These are phyloP conservation scores for Neodiprion virginianus DNA, from an alignment of 1,140 invertebrate species.

Conservation along the genomic window DNA sequence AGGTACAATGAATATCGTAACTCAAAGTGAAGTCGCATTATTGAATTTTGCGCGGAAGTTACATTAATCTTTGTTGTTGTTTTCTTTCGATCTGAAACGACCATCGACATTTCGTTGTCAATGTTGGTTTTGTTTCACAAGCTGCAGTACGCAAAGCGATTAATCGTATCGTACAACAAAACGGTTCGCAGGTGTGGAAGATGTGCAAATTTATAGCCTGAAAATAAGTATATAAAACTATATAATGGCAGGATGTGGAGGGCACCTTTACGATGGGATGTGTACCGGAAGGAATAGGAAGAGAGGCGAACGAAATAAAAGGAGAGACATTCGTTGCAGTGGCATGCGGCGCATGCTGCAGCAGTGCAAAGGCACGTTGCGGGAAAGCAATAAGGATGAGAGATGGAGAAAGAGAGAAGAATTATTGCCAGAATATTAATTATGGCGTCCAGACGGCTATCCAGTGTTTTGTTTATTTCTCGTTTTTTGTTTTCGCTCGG, in stretches of 20 bases:
- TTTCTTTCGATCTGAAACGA: no score
- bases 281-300: neutral
- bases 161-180: constrained; percentile 39
- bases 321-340: neutral
- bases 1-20: no score
- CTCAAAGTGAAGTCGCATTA: no score
- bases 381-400: constrained; percentile 14
- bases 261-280: constrained; percentile 6
- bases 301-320: constrained; percentile 3
- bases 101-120: no score
- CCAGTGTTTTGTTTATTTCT: constrained; percentile 42
- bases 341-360: constrained; percentile 6
- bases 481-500: constrained; percentile 32
- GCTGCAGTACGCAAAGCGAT: no score
- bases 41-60: no score
- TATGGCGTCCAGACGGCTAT: constrained; percentile 39
- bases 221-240: constrained; percentile 1
- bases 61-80: no score
- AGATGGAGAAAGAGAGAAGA: constrained; percentile 15
- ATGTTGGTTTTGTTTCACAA: no score
- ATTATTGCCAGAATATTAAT: constrained; percentile 52
- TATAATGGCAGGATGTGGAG: neutral
- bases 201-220: constrained; percentile 47
- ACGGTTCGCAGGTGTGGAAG: constrained; percentile 26
- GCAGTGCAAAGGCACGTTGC: constrained; percentile 14